phyloP scores from a whole-genome alignment of 2,113 vertebrate genomes.

The Cricetomys ansorgei region DNA sequence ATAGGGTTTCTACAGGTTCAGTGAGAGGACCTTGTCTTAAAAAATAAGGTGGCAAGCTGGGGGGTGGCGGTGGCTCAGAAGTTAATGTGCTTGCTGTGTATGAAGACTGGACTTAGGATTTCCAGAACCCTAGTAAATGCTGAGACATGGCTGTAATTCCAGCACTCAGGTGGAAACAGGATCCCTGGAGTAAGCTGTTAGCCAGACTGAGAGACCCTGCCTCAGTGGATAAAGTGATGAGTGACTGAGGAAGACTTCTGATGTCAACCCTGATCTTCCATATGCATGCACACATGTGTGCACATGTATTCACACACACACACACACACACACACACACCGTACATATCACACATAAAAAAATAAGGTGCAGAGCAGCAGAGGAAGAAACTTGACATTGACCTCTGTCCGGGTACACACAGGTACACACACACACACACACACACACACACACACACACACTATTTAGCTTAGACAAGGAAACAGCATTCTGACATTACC shows the following conservation, averaged over 20 bases:
- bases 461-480: neutral
- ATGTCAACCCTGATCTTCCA: neutral
- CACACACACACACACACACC: neutral
- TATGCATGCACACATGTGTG: neutral
- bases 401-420: neutral
- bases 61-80: neutral
- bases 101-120: neutral
- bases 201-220: neutral
- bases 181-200: neutral
- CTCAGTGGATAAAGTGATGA: no score
- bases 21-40: neutral
- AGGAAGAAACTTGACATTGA: neutral
- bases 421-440: neutral
- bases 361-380: neutral
- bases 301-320: accelerated
- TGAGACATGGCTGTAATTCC: neutral
- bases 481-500: neutral
- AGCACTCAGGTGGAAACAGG: neutral
- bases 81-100: neutral
- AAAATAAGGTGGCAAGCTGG: neutral
- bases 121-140: neutral
- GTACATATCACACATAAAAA: neutral
- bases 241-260: neutral
- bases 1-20: neutral
- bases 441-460: neutral